phyloP scores from a whole-genome alignment of 2,113 vertebrate genomes.

The Siphamia tubifer region DNA sequence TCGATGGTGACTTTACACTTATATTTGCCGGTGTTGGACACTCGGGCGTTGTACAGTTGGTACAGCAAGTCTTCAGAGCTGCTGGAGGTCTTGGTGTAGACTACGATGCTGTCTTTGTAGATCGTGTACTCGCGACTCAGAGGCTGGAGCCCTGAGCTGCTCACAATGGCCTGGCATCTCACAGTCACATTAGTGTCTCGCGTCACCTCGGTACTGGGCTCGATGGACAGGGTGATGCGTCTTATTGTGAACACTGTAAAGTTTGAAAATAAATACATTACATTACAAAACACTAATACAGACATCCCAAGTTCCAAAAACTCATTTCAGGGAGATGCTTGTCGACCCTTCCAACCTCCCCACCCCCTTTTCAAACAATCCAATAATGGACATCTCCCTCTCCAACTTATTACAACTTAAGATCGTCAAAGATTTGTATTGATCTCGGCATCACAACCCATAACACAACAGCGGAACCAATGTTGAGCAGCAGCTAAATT shows the following conservation, averaged over 20 bases:
- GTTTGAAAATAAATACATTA: no score
- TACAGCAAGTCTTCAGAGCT: slow-evolving; percentile 4
- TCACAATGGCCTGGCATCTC: slow-evolving; percentile 47
- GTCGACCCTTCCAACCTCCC: no score
- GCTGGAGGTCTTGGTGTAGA: slow-evolving; percentile 45
- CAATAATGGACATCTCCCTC: no score
- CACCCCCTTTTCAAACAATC: no score
- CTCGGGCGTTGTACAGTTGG: slow-evolving; percentile 35
- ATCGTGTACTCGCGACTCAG: slow-evolving; percentile 59
- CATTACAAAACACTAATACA: no score
- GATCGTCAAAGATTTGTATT: no score
- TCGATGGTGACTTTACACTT: slow-evolving; percentile 50
- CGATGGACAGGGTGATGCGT: slow-evolving; percentile 36
- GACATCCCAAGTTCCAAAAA: no score
- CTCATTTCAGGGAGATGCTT: no score
- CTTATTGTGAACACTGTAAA: slow-evolving; percentile 44
- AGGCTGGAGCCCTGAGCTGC: neutral
- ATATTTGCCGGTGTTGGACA: slow-evolving; percentile 67
- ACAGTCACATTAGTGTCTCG: slow-evolving; percentile 63
- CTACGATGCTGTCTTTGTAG: slow-evolving; percentile 19
- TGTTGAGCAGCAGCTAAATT: no score
- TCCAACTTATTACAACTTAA: no score
- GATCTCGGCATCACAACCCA: no score
- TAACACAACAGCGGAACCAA: no score
- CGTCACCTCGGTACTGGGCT: slow-evolving; percentile 49